Base-by-base conservation (phyloP, 2,888 invertebrate genomes). In the Celastrina argiolus region DNA sequence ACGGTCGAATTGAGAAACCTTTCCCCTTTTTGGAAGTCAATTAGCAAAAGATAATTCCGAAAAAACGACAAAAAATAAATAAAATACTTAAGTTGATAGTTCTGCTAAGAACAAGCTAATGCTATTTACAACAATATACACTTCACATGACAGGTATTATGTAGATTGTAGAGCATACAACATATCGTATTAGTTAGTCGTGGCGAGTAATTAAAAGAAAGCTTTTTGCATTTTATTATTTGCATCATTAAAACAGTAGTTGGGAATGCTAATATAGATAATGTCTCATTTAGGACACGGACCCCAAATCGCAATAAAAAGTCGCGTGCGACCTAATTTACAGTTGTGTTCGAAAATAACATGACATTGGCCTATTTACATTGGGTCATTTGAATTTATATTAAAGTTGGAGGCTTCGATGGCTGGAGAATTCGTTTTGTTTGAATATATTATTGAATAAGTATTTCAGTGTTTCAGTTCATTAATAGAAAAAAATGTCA, bases 371-470 rank as follows among this genome's bases (percentile, higher is more conserved):
- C 61, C 61, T 14, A 61, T 61, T 36, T 61, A 39, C 39, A 61
- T 18, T 31, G 61, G 34, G 61, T 61, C n/a, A 61, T 61, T 39
- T 39, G 61, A 39, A 61, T 61, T 61, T 61, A 39, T 39, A 39
- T 39, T 36, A 12, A 61, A 61, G 14, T 58, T n/a, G 12, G 18
- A 39, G 39, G 61, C 61, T 39, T 61, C 61, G 22, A 36, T 26
- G 22, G 39, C 61, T 61, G 14, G 39, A 61, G 39, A 36, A 34
- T 61, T 61, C 31, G 58, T 58, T 58, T 58, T 58, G 5, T 12
- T 45, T 45, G 22, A 26, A 22, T 45, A 45, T 45, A 45, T 8
- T 42, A 42, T 7, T 45, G 12, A 42, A 42, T 1, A 16, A n/a
- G 42, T 16, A 42, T n/a, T 42, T 42, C 16, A 7, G 16, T 16